Conservation (phyloP, 2,113 vertebrate genomes). For the Micromys minutus region DNA sequence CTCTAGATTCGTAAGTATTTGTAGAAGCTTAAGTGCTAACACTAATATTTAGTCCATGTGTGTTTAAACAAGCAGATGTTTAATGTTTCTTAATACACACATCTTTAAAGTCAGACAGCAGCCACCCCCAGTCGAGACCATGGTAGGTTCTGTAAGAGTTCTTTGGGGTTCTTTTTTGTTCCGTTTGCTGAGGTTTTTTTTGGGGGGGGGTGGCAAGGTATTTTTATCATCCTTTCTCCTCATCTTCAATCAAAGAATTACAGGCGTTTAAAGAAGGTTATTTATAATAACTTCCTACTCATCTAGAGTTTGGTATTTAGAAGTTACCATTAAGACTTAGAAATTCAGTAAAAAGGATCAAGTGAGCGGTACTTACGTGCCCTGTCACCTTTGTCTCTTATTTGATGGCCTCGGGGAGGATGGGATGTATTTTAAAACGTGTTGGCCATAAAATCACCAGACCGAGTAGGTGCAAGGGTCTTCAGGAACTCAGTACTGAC, state of each 20-base stretch:
- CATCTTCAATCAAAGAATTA: not conserved
- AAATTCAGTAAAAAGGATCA: constrained; percentile 5
- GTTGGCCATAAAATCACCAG: not conserved
- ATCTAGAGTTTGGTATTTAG: constrained; percentile 23
- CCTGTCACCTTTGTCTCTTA: not conserved
- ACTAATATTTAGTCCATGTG: constrained; percentile 59
- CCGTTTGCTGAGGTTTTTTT: constrained; percentile 38
- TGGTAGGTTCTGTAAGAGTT: not conserved
- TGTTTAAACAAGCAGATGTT: constrained; percentile 67
- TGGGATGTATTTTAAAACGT: not conserved
- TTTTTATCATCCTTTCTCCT: constrained; percentile 12
- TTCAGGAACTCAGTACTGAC: not conserved
- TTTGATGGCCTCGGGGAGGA: not conserved
- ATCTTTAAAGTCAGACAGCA: constrained; percentile 45
- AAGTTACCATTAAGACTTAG: constrained; percentile 32
- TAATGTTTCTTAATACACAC: constrained; percentile 54
- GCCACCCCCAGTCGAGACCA: not conserved
- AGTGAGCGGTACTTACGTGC: not conserved
- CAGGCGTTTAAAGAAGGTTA: constrained; percentile 1
- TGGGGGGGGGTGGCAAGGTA: not conserved
- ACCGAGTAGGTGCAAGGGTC: not conserved
- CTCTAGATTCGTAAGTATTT: constrained; percentile 98
- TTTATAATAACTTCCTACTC: constrained; percentile 35
- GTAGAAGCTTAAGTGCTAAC: constrained; percentile 57
- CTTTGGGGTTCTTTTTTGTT: not conserved